A percentile compares a stretch with the other conserved stretches of the same genome.
Conservation (phyloP, 2,888 invertebrate species). For the Metopia argyrocephala region DNA sequence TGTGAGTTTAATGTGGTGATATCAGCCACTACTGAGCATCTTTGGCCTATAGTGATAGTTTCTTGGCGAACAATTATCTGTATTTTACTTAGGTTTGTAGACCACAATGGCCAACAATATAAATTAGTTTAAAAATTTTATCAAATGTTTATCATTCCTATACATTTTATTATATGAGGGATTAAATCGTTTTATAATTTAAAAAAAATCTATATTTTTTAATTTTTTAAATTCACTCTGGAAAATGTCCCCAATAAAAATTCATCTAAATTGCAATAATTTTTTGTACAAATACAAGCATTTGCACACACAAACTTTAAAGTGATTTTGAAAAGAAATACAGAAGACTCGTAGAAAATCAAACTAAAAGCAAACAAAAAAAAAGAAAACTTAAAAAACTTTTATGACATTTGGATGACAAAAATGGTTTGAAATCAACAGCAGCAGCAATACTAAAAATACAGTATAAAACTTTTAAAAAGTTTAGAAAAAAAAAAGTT, state of each 20-base stretch:
- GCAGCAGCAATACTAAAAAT: neutral
- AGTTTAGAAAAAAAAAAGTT: slow-evolving; percentile 27
- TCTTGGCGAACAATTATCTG: no score
- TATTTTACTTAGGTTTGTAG: no score
- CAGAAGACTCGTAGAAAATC: neutral
- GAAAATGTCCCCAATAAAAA: neutral
- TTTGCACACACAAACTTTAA: slow-evolving; percentile 5
- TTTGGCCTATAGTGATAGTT: no score
- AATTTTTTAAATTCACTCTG: neutral
- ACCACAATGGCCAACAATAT: no score
- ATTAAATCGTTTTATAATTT: no score
- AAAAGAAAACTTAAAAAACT: slow-evolving; percentile 5
- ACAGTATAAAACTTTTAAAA: slow-evolving; percentile 14
- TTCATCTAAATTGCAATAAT: slow-evolving; percentile 12
- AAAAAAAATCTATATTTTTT: no score
- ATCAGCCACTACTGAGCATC: no score
- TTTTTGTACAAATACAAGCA: slow-evolving; percentile 1
- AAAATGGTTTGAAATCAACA: neutral
- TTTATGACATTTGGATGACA: slow-evolving; percentile 43
- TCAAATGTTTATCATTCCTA: no score
- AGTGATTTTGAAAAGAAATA: slow-evolving; percentile 1
- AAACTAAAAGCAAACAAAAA: neutral
- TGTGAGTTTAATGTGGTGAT: no score
- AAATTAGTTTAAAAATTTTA: no score
- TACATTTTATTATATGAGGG: no score